Evolutionary conservation across 2,113 vertebrate species (phyloP).

Genomic region (Eclectus roratus): DNA sequence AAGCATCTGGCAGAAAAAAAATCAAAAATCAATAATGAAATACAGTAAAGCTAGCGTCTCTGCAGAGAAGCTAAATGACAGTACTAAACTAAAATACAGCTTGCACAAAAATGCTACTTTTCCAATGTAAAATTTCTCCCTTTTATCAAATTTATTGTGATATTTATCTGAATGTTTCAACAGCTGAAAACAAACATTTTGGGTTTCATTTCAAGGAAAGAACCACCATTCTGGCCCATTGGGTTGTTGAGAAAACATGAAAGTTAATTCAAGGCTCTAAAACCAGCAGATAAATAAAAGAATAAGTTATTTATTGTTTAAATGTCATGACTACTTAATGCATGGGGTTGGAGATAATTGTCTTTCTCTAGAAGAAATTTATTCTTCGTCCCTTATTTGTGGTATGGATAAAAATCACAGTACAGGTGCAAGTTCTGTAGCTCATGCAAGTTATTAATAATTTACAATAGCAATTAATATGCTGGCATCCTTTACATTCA

Average conservation of each 20-base stretch:
- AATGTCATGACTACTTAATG: constrained; percentile 6
- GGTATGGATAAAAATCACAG: neutral
- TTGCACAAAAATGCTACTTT: neutral
- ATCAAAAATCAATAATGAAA: neutral
- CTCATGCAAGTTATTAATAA: constrained; percentile 13
- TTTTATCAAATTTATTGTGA: neutral
- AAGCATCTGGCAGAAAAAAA: neutral
- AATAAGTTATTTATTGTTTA: neutral
- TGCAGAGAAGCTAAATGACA: neutral
- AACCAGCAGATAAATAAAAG: neutral
- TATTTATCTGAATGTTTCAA: neutral
- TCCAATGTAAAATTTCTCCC: neutral
- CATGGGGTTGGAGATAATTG: neutral
- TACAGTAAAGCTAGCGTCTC: neutral
- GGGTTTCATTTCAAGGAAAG: neutral
- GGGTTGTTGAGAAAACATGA: neutral
- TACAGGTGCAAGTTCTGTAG: neutral
- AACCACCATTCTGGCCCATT: neutral
- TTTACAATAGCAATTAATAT: constrained; percentile 32
- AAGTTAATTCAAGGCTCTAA: neutral
- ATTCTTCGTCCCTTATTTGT: neutral
- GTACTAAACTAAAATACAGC: neutral
- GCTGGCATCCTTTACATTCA: neutral
- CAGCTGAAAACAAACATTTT: neutral
- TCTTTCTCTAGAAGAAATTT: neutral